Evolutionary conservation across 1,140 invertebrate species (phyloP), one percentile per base, ranked within the genome.

Genomic region (Dendroctonus valens): DNA sequence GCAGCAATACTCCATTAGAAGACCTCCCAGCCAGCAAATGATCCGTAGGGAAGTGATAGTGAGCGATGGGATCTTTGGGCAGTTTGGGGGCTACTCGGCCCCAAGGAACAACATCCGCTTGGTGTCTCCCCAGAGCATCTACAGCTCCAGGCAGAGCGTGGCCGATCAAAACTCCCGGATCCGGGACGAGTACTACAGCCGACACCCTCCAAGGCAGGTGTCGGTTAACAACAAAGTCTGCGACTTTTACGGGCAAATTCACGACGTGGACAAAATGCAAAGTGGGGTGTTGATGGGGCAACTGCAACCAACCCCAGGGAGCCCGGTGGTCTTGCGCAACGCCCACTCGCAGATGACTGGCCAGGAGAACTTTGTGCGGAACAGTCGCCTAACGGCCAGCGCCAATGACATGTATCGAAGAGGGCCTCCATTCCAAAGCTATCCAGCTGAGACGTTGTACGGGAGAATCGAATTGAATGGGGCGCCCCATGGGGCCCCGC

Each of bases 171-270:
- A 68, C 55, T 39, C 41, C 5, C 50, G 42, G 40, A 26, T 26
- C 26, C 26, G 26, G 26, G 26, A 26, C 3, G 26, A 26, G 26
- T 26, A 26, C 51, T 60, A 70, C 41, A 48, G 37, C 37, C 26
- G 57, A 39, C 53, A 38, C 2, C 48, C 41, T 9, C 67, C 58
- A 49, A 74, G 71, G 64, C 72, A 74, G 64, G 69, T 74, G 9
- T 72, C 73, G 5, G 72, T 79, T 11, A 71, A 51, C 7, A 74
- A 79, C 66, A 77, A 74, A 73, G 70, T 74, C 12, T 79, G 76
- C 59, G 77, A 79, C 70, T 74, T 79, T 8, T 79, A 79, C 51
- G 77, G 77, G 5, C 71, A 76, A 57, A 79, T 79, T 42, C 76
- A 79, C 64, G 77, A 79, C 50, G 39, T 53, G 6, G 64, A 59